phyloP scores from a whole-genome alignment of 1,140 invertebrate species.

The Andricus grossulariae region DNA sequence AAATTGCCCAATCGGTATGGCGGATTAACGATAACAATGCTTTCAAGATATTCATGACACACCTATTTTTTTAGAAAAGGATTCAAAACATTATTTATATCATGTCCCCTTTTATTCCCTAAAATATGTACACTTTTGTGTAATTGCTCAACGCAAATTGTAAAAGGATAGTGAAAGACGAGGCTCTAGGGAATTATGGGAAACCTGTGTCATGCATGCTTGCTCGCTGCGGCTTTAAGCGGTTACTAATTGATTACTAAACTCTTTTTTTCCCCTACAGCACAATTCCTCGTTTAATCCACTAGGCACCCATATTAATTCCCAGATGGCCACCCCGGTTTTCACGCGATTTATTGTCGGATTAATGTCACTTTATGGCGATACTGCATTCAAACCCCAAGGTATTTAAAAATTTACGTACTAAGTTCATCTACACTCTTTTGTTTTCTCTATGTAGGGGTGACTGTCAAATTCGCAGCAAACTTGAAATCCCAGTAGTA shows the following conservation, averaged over 20 bases:
- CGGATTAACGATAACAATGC: too few relatives aligned
- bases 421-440: not conserved
- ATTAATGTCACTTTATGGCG: constrained; percentile 45
- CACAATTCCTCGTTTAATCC: constrained; percentile 33
- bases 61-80: too few relatives aligned
- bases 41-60: too few relatives aligned
- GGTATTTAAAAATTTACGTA: constrained; percentile 42
- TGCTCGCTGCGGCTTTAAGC: not conserved
- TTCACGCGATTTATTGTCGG: constrained; percentile 43
- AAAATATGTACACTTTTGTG: not conserved
- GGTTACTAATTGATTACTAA: constrained; percentile 25
- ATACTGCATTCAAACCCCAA: constrained; percentile 40
- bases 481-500: too few relatives aligned
- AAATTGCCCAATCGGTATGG: too few relatives aligned
- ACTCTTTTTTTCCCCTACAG: not conserved
- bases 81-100: constrained; percentile 5
- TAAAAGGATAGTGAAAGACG: not conserved
- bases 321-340: constrained; percentile 41
- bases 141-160: not conserved
- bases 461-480: too few relatives aligned
- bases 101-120: not conserved
- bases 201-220: not conserved
- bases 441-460: not conserved
- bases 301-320: constrained; percentile 29
- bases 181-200: not conserved